Base-by-base conservation (phyloP, 2,888 invertebrate species). In the Eremobia ochroleuca region DNA sequence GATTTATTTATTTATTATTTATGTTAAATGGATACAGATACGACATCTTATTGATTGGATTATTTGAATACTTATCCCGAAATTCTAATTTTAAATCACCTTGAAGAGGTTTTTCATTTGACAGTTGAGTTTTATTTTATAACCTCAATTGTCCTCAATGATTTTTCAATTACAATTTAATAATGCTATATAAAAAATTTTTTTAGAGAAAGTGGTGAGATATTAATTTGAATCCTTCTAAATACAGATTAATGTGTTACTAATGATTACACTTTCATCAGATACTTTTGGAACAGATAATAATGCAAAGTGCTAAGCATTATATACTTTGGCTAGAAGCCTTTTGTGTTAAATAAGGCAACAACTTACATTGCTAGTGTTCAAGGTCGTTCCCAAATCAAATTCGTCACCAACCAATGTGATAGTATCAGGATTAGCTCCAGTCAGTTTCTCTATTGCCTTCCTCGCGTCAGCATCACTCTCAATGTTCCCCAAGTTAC, bases 391-490 rank as follows among this genome's bases (percentile, higher is more conserved):
- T n/a, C 96, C 96, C 82, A 97, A 91, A 92, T 97, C 97, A 81
- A 97, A 97, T 90, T 97, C 97, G 79, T 97, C 97, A 0, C 96
- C 96, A 75, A 96, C 96, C 81, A 97, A 92, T 9, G 96, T 96
- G 18, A 97, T 94, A 0, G 96, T 95, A 78, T 97, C 97, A 8
- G 96, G 94, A 90, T 96, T 96, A 8, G 96, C 96, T 15, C 96
- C 97, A 1, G 97, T 97, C 77, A 97, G 86, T 76, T 96, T 97
- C 86, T 97, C 97, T 77, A 97, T 97, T n/a, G 97, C 96, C 87
- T 97, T 97, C 65, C 97, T 94, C 0, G 97, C 97, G 82, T 97
- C 97, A 1, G 97, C 96, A 76, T 97, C 97, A 90, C 96, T 97
- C 79, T 97, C 97, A 77, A 97, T 97, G 85, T 97, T 96, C 2